Evolutionary conservation across 2,113 vertebrate species (phyloP).

Genomic region (Climacteris rufus): DNA sequence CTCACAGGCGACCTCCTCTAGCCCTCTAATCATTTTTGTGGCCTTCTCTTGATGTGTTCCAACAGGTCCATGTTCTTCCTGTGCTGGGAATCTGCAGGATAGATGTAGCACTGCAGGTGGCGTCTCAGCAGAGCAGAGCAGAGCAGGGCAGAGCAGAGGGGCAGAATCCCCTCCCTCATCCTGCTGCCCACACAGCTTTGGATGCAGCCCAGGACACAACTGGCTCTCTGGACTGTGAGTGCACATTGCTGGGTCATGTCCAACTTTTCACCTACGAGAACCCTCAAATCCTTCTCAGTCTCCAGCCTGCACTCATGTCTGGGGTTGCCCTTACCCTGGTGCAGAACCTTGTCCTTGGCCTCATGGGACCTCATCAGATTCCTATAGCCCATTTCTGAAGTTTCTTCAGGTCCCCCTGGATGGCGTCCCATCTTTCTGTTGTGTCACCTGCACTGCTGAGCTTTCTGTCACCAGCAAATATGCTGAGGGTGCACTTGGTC

Average conservation of each 20-base stretch:
- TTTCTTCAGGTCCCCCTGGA: background rate
- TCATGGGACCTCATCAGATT: too few species aligned
- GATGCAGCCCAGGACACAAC: background rate
- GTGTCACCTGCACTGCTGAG: background rate
- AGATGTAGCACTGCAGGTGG: background rate
- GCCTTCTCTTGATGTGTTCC: background rate
- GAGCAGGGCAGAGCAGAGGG: background rate
- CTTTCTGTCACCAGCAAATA: background rate
- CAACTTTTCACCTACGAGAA: background rate
- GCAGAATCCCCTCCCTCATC: background rate
- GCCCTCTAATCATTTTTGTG: background rate
- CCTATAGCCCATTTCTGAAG: background rate
- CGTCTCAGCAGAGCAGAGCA: background rate
- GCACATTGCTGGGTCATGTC: background rate
- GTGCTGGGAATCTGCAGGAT: background rate
- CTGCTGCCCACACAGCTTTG: background rate
- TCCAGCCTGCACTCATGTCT: background rate
- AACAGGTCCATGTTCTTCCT: fast-evolving
- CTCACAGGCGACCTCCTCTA: background rate
- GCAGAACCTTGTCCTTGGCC: background rate
- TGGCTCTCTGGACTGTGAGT: background rate
- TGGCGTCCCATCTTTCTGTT: fast-evolving
- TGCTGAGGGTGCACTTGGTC: background rate
- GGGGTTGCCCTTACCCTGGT: too few species aligned
- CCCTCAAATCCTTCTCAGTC: background rate